Evolutionary conservation across 2,113 vertebrate genomes (phyloP).

Genomic region (Opisthocomus hoazin): DNA sequence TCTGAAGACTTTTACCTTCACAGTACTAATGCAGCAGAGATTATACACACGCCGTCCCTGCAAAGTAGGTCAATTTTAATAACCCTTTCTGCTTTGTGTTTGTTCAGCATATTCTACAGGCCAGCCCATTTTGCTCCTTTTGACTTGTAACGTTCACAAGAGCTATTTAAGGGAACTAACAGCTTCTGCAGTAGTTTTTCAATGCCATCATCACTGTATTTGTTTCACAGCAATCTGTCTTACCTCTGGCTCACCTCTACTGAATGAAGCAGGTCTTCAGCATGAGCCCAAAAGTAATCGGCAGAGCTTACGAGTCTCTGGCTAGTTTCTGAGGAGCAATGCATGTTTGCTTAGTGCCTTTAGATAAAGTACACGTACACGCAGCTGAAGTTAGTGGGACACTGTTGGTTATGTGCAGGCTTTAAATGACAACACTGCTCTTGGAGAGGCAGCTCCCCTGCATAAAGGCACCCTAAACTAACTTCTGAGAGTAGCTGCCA

Average conservation of each 20-base stretch:
- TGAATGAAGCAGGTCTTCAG: neutral
- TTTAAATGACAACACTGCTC: neutral
- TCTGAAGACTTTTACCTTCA: neutral
- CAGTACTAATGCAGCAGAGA: neutral
- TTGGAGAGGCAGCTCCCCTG: neutral
- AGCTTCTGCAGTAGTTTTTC: neutral
- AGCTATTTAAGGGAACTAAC: neutral
- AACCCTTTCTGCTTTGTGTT: neutral
- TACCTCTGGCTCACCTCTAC: neutral
- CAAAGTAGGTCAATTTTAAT: conserved; percentile 23
- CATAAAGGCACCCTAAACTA: neutral
- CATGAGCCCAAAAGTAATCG: neutral
- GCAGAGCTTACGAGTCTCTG: neutral
- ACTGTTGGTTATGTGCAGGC: fast-evolving
- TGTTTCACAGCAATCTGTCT: neutral
- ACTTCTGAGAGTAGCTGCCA: neutral
- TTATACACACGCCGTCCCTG: neutral
- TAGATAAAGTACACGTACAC: neutral
- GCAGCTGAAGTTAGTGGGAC: neutral
- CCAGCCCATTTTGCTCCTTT: neutral
- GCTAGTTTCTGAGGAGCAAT: neutral
- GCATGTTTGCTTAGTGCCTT: neutral
- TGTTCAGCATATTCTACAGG: neutral
- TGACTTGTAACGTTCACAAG: neutral
- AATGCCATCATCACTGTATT: too few species aligned